Conservation (phyloP, 2,888 invertebrate species). For the Dryocosmus kuriphilus region DNA sequence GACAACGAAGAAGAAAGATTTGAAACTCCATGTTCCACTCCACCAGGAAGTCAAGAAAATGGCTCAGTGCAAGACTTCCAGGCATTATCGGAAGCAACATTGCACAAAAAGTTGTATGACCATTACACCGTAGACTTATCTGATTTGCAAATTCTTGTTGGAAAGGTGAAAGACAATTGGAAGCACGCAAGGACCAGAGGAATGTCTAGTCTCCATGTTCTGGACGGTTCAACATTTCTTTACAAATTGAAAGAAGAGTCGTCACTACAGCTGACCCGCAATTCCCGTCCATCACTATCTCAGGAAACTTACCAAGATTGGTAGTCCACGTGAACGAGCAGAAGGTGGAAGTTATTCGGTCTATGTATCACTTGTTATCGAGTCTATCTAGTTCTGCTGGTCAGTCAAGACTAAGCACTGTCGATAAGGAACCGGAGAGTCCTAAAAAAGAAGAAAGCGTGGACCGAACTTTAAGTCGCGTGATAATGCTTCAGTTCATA, state of each 20-base stretch:
- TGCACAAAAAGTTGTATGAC: constrained; percentile 87
- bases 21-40: constrained; percentile 90
- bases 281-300: constrained; percentile 90
- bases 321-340: constrained; percentile 94
- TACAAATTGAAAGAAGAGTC: constrained; percentile 88
- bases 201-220: constrained; percentile 90
- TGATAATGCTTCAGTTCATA: constrained; percentile 91
- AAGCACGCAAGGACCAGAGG: constrained; percentile 91
- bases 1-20: constrained; percentile 72
- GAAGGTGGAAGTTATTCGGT: constrained; percentile 86
- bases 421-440: constrained; percentile 66
- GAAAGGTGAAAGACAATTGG: constrained; percentile 93
- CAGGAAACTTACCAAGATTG: constrained; percentile 91
- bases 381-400: constrained; percentile 65
- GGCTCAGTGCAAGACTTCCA: constrained; percentile 73
- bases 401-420: constrained; percentile 50
- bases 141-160: constrained; percentile 87
- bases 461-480: constrained; percentile 69
- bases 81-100: constrained; percentile 79
- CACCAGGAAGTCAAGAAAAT: constrained; percentile 88
- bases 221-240: constrained; percentile 82
- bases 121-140: constrained; percentile 81
- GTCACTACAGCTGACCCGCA: constrained; percentile 91
- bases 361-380: constrained; percentile 79
- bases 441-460: constrained; percentile 70